phyloP scores from a whole-genome alignment of 2,113 vertebrate species.

The Emydocephalus ijimae region DNA sequence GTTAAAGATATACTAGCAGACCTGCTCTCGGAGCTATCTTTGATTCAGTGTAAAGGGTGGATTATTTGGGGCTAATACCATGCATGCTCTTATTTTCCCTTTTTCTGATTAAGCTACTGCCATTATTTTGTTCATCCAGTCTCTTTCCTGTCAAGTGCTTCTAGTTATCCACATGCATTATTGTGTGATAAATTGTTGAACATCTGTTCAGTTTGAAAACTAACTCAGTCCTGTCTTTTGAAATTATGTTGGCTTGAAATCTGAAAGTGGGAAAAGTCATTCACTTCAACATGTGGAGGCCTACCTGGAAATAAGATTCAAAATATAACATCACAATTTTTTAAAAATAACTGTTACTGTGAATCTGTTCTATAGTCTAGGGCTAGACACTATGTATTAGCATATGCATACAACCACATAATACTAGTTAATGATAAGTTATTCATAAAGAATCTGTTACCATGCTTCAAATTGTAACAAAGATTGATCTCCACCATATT shows the following conservation, averaged over 20 bases:
- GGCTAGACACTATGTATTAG: background rate
- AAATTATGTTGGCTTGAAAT: background rate
- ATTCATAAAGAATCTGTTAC: background rate
- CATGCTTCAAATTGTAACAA: background rate
- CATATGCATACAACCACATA: background rate
- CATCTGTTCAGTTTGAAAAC: background rate
- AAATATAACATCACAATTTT: background rate
- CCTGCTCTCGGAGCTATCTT: background rate
- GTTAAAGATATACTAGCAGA: background rate
- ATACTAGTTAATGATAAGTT: background rate
- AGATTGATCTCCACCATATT: background rate
- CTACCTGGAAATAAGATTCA: background rate
- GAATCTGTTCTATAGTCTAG: background rate
- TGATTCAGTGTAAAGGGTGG: background rate
- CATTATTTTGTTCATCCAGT: background rate
- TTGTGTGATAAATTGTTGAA: background rate
- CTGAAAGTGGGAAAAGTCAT: background rate
- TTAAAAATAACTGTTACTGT: background rate
- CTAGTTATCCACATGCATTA: background rate
- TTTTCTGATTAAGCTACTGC: background rate
- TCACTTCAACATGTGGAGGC: background rate
- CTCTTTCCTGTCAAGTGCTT: background rate
- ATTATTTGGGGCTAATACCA: background rate
- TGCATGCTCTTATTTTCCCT: background rate
- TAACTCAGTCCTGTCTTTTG: background rate